Evolutionary conservation across 2,888 invertebrate genomes (phyloP).

Genomic region (Gonocerus acuteangulatus): DNA sequence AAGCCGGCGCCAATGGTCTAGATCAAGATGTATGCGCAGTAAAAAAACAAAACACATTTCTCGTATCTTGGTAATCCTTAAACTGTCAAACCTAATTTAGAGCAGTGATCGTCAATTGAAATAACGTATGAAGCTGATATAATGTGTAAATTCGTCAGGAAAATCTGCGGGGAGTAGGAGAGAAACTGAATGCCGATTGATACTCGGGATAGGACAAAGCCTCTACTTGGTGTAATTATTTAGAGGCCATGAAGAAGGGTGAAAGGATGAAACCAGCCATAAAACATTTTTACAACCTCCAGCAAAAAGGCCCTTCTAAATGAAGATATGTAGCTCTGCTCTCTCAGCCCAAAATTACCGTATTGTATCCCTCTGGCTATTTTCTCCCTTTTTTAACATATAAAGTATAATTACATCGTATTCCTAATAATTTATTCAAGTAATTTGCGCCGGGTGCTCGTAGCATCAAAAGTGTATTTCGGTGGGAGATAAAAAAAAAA

Average conservation of each 20-base stretch:
- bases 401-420: constrained; percentile 17
- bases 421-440: constrained; percentile 20
- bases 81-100: too few relatives aligned
- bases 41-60: too few relatives aligned
- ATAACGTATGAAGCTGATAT: too few relatives aligned
- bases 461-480: constrained; percentile 11
- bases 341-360: constrained; percentile 13
- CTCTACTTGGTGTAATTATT: constrained; percentile 16
- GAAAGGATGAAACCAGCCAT: constrained; percentile 4
- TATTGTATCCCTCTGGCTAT: constrained; percentile 5
- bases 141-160: too few relatives aligned
- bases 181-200: too few relatives aligned
- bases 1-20: too few relatives aligned
- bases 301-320: constrained; percentile 9
- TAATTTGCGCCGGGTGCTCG: constrained; percentile 20
- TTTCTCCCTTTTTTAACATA: constrained; percentile 3
- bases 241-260: neutral
- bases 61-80: too few relatives aligned
- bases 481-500: neutral
- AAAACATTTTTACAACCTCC: constrained; percentile 15
- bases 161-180: too few relatives aligned
- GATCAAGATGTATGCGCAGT: too few relatives aligned
- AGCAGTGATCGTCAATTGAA: too few relatives aligned
- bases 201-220: too few relatives aligned
- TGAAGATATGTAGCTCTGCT: constrained; percentile 13